Evolutionary conservation across 2,888 invertebrate species (phyloP).

Genomic region (Drosophila paracracens): DNA sequence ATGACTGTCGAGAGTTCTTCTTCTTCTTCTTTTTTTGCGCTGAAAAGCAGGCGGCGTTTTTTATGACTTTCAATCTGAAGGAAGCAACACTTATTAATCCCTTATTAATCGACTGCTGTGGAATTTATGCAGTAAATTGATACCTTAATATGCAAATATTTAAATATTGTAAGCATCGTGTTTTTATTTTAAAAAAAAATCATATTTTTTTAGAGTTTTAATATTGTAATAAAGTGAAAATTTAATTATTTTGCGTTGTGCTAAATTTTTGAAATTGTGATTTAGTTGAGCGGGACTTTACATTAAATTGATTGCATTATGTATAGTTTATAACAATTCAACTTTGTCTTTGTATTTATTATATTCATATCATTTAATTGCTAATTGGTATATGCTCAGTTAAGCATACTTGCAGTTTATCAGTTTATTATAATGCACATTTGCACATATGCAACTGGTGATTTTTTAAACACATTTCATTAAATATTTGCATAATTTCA

Average conservation of each 20-base stretch:
- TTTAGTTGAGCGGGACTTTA: background rate
- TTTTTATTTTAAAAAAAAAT: too few relatives aligned
- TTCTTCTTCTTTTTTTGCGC: conserved; percentile 22
- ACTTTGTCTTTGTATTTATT: background rate
- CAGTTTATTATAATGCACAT: conserved; percentile 6
- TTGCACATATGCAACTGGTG: background rate
- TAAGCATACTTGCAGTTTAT: background rate
- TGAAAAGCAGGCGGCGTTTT: conserved; percentile 55
- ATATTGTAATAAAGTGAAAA: background rate
- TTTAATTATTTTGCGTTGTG: background rate
- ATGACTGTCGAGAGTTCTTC: background rate
- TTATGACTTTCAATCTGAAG: background rate
- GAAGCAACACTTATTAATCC: background rate
- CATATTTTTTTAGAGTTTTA: background rate
- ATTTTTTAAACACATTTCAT: background rate
- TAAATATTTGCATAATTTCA: conserved; percentile 1
- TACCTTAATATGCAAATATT: background rate
- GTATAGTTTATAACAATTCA: conserved; percentile 4
- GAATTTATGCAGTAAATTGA: background rate
- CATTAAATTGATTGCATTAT: background rate
- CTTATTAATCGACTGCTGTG: background rate
- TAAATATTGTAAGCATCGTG: background rate
- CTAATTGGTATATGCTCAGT: background rate
- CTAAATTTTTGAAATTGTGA: background rate
- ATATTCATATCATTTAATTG: conserved; percentile 5